Percentiles rank a stretch among this genome's conserved stretches.
These are phyloP conservation scores for Eudemis profundana DNA, from an alignment of 2,888 invertebrate genomes.

Conservation along the genomic window DNA sequence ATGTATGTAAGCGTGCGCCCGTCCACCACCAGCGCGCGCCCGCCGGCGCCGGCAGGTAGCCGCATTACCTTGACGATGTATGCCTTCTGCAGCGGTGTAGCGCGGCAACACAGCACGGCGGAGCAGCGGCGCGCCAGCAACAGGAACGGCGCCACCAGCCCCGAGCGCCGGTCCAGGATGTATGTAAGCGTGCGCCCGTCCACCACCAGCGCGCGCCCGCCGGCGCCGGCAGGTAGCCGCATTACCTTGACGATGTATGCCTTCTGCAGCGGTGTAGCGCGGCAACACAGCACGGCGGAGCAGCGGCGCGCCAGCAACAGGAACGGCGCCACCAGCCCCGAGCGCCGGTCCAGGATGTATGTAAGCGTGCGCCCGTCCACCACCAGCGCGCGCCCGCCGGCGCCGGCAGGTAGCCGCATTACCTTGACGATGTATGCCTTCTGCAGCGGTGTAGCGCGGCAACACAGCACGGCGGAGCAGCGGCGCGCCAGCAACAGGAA, in stretches of 20 bases:
- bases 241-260: slow-evolving; percentile 90
- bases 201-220: slow-evolving; percentile 81
- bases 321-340: slow-evolving; percentile 93
- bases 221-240: slow-evolving; percentile 60
- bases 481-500: slow-evolving; percentile 88
- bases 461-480: slow-evolving; percentile 12
- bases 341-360: slow-evolving; percentile 94
- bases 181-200: slow-evolving; percentile 88
- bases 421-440: slow-evolving; percentile 94
- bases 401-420: slow-evolving; percentile 59
- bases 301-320: slow-evolving; percentile 84
- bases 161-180: slow-evolving; percentile 94
- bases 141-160: slow-evolving; percentile 92
- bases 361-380: slow-evolving; percentile 84
- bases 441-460: slow-evolving; percentile 85
- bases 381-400: slow-evolving; percentile 80
- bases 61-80: slow-evolving; percentile 88
- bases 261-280: slow-evolving; percentile 89
- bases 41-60: slow-evolving; percentile 60
- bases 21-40: slow-evolving; percentile 80
- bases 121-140: slow-evolving; percentile 75
- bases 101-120: slow-evolving; percentile 12
- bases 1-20: slow-evolving; percentile 90
- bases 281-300: slow-evolving; percentile 18
- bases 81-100: slow-evolving; percentile 91